phyloP scores from a whole-genome alignment of 2,888 invertebrate species.

The Meiosimyza platycephala region DNA sequence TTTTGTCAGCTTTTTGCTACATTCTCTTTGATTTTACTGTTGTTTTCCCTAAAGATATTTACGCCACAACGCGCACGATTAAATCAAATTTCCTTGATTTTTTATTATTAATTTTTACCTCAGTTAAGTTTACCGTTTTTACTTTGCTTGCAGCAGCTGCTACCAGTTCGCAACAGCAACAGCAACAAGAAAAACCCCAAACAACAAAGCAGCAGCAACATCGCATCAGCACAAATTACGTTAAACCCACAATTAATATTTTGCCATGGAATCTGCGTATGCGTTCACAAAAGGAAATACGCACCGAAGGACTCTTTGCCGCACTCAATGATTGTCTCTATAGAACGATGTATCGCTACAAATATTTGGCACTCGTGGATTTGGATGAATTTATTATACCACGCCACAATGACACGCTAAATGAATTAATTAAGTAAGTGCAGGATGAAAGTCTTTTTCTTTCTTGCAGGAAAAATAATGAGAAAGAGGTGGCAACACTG shows the following conservation, averaged over 20 bases:
- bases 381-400: constrained; percentile 91
- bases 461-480: no score
- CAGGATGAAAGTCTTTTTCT: background rate
- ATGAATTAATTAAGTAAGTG: constrained; percentile 76
- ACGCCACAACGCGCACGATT: no score
- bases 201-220: constrained; percentile 8
- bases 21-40: no score
- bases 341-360: constrained; percentile 85
- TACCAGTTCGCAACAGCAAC: constrained; percentile 25
- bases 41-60: no score
- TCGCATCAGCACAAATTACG: constrained; percentile 50
- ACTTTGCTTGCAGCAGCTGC: constrained; percentile 22
- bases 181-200: constrained; percentile 18
- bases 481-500: no score
- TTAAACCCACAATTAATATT: constrained; percentile 63
- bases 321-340: constrained; percentile 94
- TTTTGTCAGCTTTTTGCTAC: no score
- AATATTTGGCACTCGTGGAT: constrained; percentile 86
- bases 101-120: background rate
- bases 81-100: background rate
- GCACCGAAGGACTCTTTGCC: constrained; percentile 92
- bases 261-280: constrained; percentile 80
- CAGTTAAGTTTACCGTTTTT: constrained; percentile 21
- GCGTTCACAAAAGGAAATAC: constrained; percentile 88
- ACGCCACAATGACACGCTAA: constrained; percentile 79